phyloP scores from a whole-genome alignment of 2,113 vertebrate species.

The Strigops habroptila region DNA sequence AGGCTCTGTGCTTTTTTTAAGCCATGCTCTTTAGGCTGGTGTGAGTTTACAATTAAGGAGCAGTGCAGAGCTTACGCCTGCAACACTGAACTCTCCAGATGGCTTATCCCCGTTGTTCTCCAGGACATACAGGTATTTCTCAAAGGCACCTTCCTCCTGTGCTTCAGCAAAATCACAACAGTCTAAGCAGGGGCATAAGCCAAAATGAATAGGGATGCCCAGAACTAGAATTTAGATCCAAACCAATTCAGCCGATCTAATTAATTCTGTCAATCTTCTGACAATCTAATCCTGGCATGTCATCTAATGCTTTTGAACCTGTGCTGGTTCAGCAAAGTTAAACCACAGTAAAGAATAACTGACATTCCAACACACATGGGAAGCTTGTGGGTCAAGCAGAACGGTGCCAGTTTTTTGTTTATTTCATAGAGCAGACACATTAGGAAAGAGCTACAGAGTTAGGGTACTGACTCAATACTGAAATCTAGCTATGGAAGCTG shows the following conservation, averaged over 20 bases:
- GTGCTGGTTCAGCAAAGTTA: background rate
- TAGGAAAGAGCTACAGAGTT: background rate
- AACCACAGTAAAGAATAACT: background rate
- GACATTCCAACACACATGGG: background rate
- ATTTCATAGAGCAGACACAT: background rate
- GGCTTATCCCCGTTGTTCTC: background rate
- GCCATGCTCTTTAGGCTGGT: background rate
- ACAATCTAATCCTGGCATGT: background rate
- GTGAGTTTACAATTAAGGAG: background rate
- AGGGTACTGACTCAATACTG: background rate
- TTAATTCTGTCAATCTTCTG: slow-evolving; percentile 9
- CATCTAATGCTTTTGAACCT: background rate
- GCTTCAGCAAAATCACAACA: background rate
- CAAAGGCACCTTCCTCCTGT: background rate
- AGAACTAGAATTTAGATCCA: background rate
- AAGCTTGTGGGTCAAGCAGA: background rate
- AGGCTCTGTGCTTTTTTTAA: background rate
- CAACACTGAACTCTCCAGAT: background rate
- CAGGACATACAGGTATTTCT: background rate
- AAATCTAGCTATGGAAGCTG: background rate
- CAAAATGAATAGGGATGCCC: background rate
- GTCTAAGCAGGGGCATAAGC: background rate
- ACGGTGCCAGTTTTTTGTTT: background rate
- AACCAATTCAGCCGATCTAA: background rate
- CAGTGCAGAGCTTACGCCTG: background rate